phyloP scores from a whole-genome alignment of 2,113 vertebrate genomes.

The Harpagus bidentatus region DNA sequence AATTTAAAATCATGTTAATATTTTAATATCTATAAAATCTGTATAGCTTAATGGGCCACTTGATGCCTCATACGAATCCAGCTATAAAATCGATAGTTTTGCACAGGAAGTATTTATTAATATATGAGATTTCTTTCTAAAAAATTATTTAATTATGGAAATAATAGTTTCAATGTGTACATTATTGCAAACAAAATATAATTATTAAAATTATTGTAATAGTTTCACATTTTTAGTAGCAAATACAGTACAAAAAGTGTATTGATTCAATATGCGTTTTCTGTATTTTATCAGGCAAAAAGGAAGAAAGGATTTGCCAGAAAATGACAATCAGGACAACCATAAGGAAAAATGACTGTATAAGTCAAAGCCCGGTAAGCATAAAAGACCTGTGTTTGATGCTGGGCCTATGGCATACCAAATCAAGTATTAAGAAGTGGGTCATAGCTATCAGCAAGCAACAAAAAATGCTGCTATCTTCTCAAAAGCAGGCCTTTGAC shows the following conservation, averaged over 20 bases:
- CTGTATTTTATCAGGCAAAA: slow-evolving; percentile 85
- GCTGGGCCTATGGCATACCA: background rate
- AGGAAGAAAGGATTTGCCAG: slow-evolving; percentile 93
- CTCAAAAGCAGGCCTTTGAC: background rate
- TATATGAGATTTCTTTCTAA: background rate
- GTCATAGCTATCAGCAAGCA: background rate
- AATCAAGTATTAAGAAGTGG: background rate
- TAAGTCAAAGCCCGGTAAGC: slow-evolving; percentile 91
- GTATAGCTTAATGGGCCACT: background rate
- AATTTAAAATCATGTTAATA: background rate
- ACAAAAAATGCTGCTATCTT: background rate
- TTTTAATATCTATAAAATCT: background rate
- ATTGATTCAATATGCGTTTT: slow-evolving; percentile 12
- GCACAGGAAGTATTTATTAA: background rate
- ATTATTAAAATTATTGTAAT: background rate
- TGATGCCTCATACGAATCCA: background rate
- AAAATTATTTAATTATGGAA: background rate
- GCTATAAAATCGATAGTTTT: background rate
- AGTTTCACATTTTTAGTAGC: background rate
- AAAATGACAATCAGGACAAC: slow-evolving; percentile 91
- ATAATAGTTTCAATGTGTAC: background rate
- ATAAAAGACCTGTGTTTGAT: background rate
- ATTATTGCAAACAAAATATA: background rate
- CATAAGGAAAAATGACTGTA: slow-evolving; percentile 92
- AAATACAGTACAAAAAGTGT: background rate